Evolutionary conservation across 1,140 invertebrate genomes (phyloP), one percentile per base, ranked within the genome.

Genomic region (Drosophila carrolli): DNA sequence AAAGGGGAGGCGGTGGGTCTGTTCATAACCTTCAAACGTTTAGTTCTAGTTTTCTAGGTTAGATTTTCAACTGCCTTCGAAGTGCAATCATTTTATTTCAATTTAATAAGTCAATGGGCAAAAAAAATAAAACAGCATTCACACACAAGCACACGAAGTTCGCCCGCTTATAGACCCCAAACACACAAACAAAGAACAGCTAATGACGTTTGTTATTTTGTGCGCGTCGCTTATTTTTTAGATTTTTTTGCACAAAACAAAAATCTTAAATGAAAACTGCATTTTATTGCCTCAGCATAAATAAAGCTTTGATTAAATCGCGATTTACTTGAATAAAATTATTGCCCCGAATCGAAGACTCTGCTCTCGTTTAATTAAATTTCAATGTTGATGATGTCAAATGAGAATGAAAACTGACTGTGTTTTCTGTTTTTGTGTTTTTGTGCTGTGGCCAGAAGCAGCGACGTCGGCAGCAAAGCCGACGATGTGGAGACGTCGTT

Each of bases 381-480:
- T 88, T 88, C 84, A 88, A 89, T 89, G 84, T 89, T 88, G 84
- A 88, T 88, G 84, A 88, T 88, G 84, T 88, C 84, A 88, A 88
- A 88, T 88, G 84, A 88, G 84, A 88, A 88, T 89, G 80, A 89
- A 88, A 88, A 88, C 84, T 89, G 84, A 89, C 84, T 88, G 81
- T 84, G 63, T 77, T 83, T 81, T 84, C 59, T 85, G 67, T 78
- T 84, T 81, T 84, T 83, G 81, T 84, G 72, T 75, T 83, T 74
- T 83, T 63, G 38, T 50, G 73, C 73, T 54, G 72, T 71, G 37
- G 55, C 59, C 65, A 88, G 75, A 63, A 50, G 70, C 82, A 67
- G 48, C 81, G 47, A 68, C 77, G 59, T 47, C 74, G 50, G 75
- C 73, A 47, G 61, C 54, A 48, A 67, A 62, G 38, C 29, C 73